A percentile compares a stretch with the other conserved stretches of the same genome.
These are phyloP conservation scores for Etheostoma nigrum DNA, from an alignment of 2,797 vertebrate genomes.

Conservation along the genomic window DNA sequence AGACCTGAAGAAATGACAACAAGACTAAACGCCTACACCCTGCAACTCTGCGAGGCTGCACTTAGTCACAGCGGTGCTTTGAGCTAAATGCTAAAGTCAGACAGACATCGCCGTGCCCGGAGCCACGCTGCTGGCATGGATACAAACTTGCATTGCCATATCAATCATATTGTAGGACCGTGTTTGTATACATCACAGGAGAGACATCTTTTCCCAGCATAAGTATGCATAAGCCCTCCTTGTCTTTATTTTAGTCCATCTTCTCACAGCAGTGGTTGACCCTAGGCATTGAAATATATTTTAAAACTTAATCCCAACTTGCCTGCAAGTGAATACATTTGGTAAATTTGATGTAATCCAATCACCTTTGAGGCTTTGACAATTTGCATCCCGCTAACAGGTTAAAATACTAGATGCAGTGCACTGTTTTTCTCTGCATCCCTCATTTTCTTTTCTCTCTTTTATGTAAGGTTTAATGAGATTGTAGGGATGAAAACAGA, in stretches of 20 bases:
- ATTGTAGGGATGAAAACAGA: constrained; percentile 7
- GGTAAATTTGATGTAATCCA: constrained; percentile 26
- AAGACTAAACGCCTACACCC: too few species aligned
- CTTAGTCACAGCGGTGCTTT: neutral
- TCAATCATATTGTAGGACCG: neutral
- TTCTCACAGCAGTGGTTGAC: constrained; percentile 8
- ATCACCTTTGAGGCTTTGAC: constrained; percentile 10
- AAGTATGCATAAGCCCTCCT: neutral
- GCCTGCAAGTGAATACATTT: constrained; percentile 24
- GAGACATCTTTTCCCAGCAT: constrained; percentile 1
- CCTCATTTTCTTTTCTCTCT: neutral
- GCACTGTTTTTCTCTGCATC: constrained; percentile 5
- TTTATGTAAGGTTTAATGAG: constrained; percentile 32
- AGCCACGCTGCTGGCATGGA: too few species aligned
- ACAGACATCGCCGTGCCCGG: neutral
- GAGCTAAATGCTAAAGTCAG: neutral
- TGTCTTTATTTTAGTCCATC: constrained; percentile 14
- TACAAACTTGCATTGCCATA: neutral
- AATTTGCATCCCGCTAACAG: constrained; percentile 21
- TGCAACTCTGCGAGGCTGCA: neutral
- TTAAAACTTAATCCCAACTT: constrained; percentile 22
- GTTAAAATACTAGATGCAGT: constrained; percentile 13
- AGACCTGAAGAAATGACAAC: constrained; percentile 1
- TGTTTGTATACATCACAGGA: neutral
- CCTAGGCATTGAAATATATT: neutral